Evolutionary conservation across 2,113 vertebrate species (phyloP), one percentile per base, ranked within the genome.

Genomic region (Tragulus kanchil): DNA sequence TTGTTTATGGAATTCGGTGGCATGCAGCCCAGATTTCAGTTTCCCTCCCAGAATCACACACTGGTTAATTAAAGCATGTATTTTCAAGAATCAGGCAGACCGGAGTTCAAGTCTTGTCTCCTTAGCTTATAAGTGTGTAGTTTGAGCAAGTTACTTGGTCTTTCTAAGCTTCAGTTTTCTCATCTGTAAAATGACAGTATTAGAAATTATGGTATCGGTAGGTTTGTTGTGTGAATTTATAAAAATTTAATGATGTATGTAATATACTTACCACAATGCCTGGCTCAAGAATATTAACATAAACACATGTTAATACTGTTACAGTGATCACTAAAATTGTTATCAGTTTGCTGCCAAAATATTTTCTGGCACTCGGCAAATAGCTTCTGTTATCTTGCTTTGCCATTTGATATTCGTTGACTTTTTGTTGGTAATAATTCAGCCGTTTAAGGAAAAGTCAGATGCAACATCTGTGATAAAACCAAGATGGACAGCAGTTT

Each of bases 341-440:
- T 77, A 36, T 92, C 59, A 62, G 0, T 94, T 96, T 79, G 25
- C 87, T 97, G 42, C 62, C 95, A 79, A 89, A 81, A 86, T 81
- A 59, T 48, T 96, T 95, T 84, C 21, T 91, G 28, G 73, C 58
- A 85, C 54, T 95, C 92, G 54, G 31, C 54, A 25, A 42, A 58
- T 58, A 93, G 65, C 92, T 95, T 91, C 90, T 94, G 87, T 94
- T 98, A 94, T 98, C 93, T 96, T 96, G 36, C 61, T 93, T 96
- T 93, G 62, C 71, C 89, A n/a, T 89, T 96, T 95, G 93, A 77
- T 89, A 83, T 94, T 83, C 0, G 31, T 97, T 96, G 93, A 71
- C 61, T 88, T 96, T 86, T 93, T 75, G 12, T 94, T 93, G 92
- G 75, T 50, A 62, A 90, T 91, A 69, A 62, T 91, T 36, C 64